Conservation (phyloP, 2,797 vertebrate species). For the Heterohyrax brucei region DNA sequence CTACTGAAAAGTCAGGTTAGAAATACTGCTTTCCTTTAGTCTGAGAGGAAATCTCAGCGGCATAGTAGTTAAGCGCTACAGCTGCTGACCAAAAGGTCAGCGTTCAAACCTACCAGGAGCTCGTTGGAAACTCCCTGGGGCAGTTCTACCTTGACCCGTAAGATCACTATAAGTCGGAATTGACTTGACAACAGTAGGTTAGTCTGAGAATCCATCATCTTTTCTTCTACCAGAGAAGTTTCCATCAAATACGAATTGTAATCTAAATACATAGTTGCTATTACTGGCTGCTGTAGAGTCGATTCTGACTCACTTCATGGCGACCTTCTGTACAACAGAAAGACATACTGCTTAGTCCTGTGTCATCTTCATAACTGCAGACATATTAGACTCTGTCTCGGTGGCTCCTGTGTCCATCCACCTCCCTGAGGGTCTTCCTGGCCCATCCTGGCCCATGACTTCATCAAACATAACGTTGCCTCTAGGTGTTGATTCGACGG, state of each 20-base stretch:
- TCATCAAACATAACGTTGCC: neutral
- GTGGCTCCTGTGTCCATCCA: neutral
- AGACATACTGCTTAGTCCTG: neutral
- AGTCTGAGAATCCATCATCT: neutral
- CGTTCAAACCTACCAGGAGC: too few species aligned
- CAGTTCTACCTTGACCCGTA: too few species aligned
- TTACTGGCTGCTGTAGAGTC: neutral
- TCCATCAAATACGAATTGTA: neutral
- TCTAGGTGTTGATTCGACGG: too few species aligned
- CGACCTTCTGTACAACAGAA: neutral
- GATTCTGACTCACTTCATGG: neutral
- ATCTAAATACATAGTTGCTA: neutral
- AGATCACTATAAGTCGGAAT: too few species aligned
- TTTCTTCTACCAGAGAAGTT: neutral
- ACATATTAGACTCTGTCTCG: neutral
- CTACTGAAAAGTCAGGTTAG: neutral
- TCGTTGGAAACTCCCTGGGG: too few species aligned
- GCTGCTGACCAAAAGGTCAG: too few species aligned
- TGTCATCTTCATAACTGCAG: neutral
- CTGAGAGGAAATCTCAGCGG: too few species aligned
- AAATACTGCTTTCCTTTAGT: neutral
- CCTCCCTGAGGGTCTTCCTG: neutral
- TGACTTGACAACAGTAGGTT: neutral
- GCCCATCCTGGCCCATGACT: neutral
- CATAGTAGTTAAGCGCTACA: too few species aligned